Evolutionary conservation across 2,888 invertebrate genomes (phyloP).

Genomic region (Piscicola geometra): DNA sequence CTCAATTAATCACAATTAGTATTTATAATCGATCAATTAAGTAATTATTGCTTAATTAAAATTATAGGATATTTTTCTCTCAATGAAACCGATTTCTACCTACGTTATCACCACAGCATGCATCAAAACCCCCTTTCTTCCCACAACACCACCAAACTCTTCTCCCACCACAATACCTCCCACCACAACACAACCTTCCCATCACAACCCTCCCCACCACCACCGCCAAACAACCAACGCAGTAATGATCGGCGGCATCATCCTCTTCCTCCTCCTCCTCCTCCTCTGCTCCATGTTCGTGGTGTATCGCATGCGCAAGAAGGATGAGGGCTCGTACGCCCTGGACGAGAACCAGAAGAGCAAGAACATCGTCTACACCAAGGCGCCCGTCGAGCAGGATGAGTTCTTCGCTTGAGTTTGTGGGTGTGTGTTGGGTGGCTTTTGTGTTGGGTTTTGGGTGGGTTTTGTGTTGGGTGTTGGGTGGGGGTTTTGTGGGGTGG

Average conservation of each 20-base stretch:
- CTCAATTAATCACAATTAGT: too few species aligned
- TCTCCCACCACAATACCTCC: neutral
- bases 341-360: slow-evolving; percentile 32
- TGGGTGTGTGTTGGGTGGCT: neutral
- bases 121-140: too few species aligned
- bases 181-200: neutral
- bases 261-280: slow-evolving; percentile 19
- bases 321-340: slow-evolving; percentile 33
- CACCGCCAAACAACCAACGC: neutral
- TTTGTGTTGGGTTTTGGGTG: too few species aligned
- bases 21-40: too few species aligned
- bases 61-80: too few species aligned
- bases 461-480: too few species aligned
- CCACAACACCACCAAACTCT: neutral
- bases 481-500: too few species aligned
- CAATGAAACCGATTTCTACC: too few species aligned
- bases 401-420: slow-evolving; percentile 32
- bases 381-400: slow-evolving; percentile 21
- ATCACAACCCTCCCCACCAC: neutral
- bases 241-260: slow-evolving; percentile 31
- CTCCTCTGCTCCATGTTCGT: slow-evolving; percentile 22
- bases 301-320: slow-evolving; percentile 30
- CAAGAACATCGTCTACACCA: slow-evolving; percentile 32
- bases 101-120: too few species aligned
- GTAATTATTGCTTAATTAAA: too few species aligned